Conservation (phyloP, 2,113 vertebrate species). For the Motacilla alba region DNA sequence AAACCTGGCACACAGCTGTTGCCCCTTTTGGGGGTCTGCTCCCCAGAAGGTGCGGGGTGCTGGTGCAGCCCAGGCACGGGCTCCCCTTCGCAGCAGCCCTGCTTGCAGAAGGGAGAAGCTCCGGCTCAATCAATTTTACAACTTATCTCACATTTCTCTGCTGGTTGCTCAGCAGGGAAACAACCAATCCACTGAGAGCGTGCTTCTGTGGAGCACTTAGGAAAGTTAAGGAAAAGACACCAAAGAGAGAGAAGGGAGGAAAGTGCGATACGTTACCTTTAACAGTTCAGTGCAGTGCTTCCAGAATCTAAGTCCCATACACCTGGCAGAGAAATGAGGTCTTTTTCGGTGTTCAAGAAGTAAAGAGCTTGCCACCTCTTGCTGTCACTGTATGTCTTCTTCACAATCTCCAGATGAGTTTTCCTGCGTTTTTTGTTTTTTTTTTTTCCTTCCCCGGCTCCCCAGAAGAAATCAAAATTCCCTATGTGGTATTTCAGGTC, state of each 20-base stretch:
- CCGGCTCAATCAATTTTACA: not conserved
- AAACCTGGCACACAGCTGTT: not conserved
- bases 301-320: slow-evolving; percentile 74
- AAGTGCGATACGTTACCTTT: slow-evolving; percentile 63
- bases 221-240: not conserved
- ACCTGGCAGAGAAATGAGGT: slow-evolving; percentile 66
- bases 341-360: slow-evolving; percentile 27
- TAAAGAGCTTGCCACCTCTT: slow-evolving; percentile 56
- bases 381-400: slow-evolving; percentile 34
- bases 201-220: not conserved
- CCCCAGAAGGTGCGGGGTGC: not conserved
- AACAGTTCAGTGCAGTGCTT: slow-evolving; percentile 70
- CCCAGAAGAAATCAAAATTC: slow-evolving; percentile 65
- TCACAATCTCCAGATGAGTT: slow-evolving; percentile 66
- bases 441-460: not conserved
- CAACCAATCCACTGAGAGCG: not conserved
- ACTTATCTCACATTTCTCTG: not conserved
- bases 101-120: not conserved
- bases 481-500: slow-evolving; percentile 70
- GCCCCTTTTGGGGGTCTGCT: not conserved
- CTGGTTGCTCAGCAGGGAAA: not conserved
- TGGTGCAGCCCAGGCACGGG: not conserved
- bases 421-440: slow-evolving; percentile 3
- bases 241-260: not conserved
- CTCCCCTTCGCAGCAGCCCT: not conserved